Percentiles rank a stretch among this genome's conserved stretches.
Evolutionary conservation across 2,888 invertebrate species (phyloP).

Genomic region (Hesperia comma): DNA sequence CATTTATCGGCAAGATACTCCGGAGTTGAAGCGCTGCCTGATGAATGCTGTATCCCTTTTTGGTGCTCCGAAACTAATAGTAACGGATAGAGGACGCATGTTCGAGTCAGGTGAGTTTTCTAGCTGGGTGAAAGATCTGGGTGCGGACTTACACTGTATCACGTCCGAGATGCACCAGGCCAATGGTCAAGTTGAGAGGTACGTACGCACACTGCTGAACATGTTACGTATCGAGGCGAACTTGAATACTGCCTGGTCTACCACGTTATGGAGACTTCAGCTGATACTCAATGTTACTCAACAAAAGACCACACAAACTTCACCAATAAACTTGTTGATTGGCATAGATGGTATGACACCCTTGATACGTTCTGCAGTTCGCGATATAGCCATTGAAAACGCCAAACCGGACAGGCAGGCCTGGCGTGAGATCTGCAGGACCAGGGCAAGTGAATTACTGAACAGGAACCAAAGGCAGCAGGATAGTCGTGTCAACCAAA

Average conservation of each 20-base stretch:
- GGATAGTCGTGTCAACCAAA: slow-evolving; percentile 30
- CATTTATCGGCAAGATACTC: neutral
- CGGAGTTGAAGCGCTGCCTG: neutral
- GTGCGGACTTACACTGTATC: slow-evolving; percentile 36
- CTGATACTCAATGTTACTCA: slow-evolving; percentile 36
- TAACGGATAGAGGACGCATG: slow-evolving; percentile 4
- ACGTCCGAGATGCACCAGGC: slow-evolving; percentile 39
- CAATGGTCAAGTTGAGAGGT: slow-evolving; percentile 40
- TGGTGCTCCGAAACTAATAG: slow-evolving; percentile 4
- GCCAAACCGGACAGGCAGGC: slow-evolving; percentile 36
- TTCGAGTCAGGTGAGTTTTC: neutral
- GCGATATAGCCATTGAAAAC: slow-evolving; percentile 28
- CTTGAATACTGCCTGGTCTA: slow-evolving; percentile 27
- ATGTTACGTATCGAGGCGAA: slow-evolving; percentile 34
- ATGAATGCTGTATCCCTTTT: neutral
- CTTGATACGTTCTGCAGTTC: slow-evolving; percentile 32
- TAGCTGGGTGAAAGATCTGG: slow-evolving; percentile 2
- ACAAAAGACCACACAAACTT: slow-evolving; percentile 34
- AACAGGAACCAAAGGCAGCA: slow-evolving; percentile 23
- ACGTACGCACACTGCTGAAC: slow-evolving; percentile 37
- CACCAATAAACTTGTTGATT: slow-evolving; percentile 34
- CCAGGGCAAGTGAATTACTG: slow-evolving; percentile 4
- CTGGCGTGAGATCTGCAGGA: slow-evolving; percentile 19
- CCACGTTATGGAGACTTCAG: slow-evolving; percentile 29
- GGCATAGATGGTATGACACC: slow-evolving; percentile 36